Evolutionary conservation across 92 coral and sea anemone species (phyloP), one percentile per base, ranked within the genome.

Genomic region (Micromussa lordhowensis): DNA sequence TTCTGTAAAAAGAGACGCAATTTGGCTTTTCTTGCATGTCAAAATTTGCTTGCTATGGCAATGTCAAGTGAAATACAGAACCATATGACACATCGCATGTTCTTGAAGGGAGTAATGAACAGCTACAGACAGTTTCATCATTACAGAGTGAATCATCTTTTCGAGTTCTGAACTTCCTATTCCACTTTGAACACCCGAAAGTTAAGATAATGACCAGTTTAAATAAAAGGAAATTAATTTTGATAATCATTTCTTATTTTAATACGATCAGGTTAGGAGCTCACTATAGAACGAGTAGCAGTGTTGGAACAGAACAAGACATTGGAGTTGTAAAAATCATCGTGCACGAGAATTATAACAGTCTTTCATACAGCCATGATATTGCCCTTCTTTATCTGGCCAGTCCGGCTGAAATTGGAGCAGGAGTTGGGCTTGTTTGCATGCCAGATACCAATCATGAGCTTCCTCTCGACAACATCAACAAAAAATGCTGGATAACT

Each of bases 381-480:
- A 71, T 91, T 26, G 93, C 93, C 4, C 34, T 91, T 16, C 12
- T 84, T 7, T 77, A 89, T 5, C 82, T 89, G 22, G 38, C 36
- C 48, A 76, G 35, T 24, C 88, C 92, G 24, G 88, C 92, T 28
- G 77, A 10, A 0, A 13, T 89, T 31, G 84, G 31, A 44, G 70
- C 3, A 3, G 88, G 90, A 66, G 81, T 91, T 14, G 85, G 85
- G 24, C 84, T 88, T 31, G 93, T 86, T 18, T 91, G 93, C 35
- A 12, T 91, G 75, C 93, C 93, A 3, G 85, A 88, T 21, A 66
- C 63, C 26, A 68, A 12, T 15, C 79, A 86, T 48, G 18, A 16
- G 38, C 77, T 91, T 19, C 93, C 88, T 48, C 14, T 84, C 17
- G 81, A 84, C 80, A 68, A 82, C 51, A 1, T 31, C 0, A 18